Evolutionary conservation across 2,113 vertebrate genomes (phyloP), one percentile per base, ranked within the genome.

Genomic region (Pseudorhombus dupliciocellatus): DNA sequence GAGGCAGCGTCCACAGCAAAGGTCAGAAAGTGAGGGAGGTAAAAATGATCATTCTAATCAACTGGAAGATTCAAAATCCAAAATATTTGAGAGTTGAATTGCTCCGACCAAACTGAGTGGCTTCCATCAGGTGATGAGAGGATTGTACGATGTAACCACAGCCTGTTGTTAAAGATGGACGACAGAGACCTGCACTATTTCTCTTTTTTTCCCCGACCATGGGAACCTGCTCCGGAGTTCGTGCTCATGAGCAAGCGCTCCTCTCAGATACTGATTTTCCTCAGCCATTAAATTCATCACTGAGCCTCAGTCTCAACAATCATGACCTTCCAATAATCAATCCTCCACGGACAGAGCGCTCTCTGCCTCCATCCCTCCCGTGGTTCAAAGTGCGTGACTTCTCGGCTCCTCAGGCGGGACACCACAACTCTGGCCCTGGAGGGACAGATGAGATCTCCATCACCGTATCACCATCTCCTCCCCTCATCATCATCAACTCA

Each of bases 401-500:
- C 68, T 80, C 66, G 61, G 58, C 70, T 80, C 26, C 54, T 66
- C 73, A 68, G 58, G 64, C 50, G 28, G 83, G 68, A 78, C 61
- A 66, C 54, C 60, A 70, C 55, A 52, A 28, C 52, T 75, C 70
- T 69, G 51, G 66, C 70, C 61, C 31, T 0, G 2, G 25, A 14
- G 21, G 37, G 26, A 4, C 66, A 73, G 80, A 80, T 73, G 66
- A 85, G 63, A 75, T 66, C 68, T 85, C 77, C 40, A 77, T 81
- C 69, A 69, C 60, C 63, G 25, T 70, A 61, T 70, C 71, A 48
- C 69, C 66, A 63, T 72, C 57, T 21, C 30, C 56, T 34, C 21
- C 71, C 69, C 74, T 85, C 84, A 79, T 82, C 87, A 80, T 69
- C 73, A 79, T 73, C 73, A 46, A 46, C 77, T 59, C 77, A 76